Percentiles rank a stretch among this genome's conserved stretches.
These are phyloP conservation scores for Punctoribates punctum DNA, from an alignment of 2,888 invertebrate genomes.

Conservation along the genomic window DNA sequence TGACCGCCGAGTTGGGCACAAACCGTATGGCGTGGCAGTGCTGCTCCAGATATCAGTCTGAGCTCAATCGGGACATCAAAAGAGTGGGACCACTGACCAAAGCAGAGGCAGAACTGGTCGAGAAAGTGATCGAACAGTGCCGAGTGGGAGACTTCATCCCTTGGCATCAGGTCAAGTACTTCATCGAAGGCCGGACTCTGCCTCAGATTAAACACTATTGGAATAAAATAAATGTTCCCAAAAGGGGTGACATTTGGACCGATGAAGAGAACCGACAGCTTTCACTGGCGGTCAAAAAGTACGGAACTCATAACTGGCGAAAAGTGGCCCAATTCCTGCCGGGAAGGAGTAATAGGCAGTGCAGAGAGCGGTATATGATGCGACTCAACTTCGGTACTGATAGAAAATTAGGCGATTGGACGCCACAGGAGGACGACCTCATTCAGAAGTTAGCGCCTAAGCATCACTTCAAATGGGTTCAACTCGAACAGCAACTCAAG, in stretches of 20 bases:
- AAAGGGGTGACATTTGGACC: slow-evolving; percentile 38
- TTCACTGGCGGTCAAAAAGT: slow-evolving; percentile 44
- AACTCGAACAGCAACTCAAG: slow-evolving; percentile 28
- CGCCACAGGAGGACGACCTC: slow-evolving; percentile 64
- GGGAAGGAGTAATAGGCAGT: slow-evolving; percentile 43
- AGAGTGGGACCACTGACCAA: slow-evolving; percentile 61
- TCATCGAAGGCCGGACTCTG: slow-evolving; percentile 64
- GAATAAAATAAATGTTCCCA: slow-evolving; percentile 44
- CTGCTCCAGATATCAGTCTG: slow-evolving; percentile 54
- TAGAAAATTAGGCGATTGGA: slow-evolving; percentile 60
- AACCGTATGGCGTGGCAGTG: slow-evolving; percentile 67
- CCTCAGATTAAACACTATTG: slow-evolving; percentile 65
- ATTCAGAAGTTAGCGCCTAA: slow-evolving; percentile 63
- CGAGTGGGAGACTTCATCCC: slow-evolving; percentile 66
- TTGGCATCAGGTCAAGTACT: slow-evolving; percentile 67
- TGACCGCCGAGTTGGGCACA: slow-evolving; percentile 59
- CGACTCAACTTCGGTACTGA: slow-evolving; percentile 41
- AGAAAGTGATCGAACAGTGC: slow-evolving; percentile 62
- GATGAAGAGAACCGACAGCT: slow-evolving; percentile 43
- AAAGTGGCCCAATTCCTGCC: slow-evolving; percentile 45
- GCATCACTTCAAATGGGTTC: slow-evolving; percentile 51
- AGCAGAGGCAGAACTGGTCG: slow-evolving; percentile 66
- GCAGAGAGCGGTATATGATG: slow-evolving; percentile 46
- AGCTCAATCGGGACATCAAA: slow-evolving; percentile 43
- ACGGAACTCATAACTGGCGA: slow-evolving; percentile 43